phyloP scores from a whole-genome alignment of 2,888 invertebrate species.

The Tetheella fluctuosa region DNA sequence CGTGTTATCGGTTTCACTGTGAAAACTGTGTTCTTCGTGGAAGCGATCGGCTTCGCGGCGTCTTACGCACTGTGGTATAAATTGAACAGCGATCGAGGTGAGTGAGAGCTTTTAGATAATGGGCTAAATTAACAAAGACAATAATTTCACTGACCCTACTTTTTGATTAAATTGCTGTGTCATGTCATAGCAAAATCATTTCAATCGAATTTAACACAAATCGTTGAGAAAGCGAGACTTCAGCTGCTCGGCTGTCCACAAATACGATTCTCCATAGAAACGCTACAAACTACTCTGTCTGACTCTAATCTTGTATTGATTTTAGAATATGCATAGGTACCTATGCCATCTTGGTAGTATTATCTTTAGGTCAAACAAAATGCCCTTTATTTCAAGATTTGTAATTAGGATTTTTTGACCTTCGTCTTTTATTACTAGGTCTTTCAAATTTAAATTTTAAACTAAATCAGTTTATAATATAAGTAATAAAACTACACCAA shows the following conservation, averaged over 20 bases:
- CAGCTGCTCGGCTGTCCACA: background rate
- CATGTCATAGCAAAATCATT: background rate
- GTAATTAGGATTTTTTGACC: too few relatives aligned
- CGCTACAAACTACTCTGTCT: background rate
- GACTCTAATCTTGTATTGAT: background rate
- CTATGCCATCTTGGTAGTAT: too few relatives aligned
- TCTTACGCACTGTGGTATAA: slow-evolving; percentile 87
- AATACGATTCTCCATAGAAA: background rate
- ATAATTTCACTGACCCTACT: background rate
- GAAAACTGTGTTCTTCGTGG: slow-evolving; percentile 83
- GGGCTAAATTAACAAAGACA: slow-evolving; percentile 11
- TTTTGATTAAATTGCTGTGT: background rate
- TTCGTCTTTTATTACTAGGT: too few relatives aligned
- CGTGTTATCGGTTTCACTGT: slow-evolving; percentile 81
- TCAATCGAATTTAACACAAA: background rate
- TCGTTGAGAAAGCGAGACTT: background rate
- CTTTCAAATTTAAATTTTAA: too few relatives aligned
- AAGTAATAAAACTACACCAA: too few relatives aligned
- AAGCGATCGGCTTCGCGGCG: slow-evolving; percentile 83
- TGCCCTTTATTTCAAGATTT: too few relatives aligned
- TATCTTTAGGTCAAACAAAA: too few relatives aligned
- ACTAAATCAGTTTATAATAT: background rate
- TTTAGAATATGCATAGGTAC: too few relatives aligned
- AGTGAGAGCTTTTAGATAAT: slow-evolving; percentile 45
- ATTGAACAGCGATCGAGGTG: slow-evolving; percentile 89